Percentiles rank a stretch among this genome's conserved stretches.
Conservation (phyloP, 2,113 vertebrate genomes). For the Xenopus tropicalis region UCB_Xtro_10.0 CM004445.2:27153001-27153500, state of each 20-base stretch:
- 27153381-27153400: constrained; percentile 27
- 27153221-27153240: constrained; percentile 18
- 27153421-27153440: constrained; percentile 55
- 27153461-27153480: constrained; percentile 48
- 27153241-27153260: background rate
- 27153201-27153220: constrained; percentile 22
- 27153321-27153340: constrained; percentile 28
- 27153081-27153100: constrained; percentile 56
- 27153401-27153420: constrained; percentile 51
- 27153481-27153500: constrained; percentile 65
- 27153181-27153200: constrained; percentile 1
- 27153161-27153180: constrained; percentile 44
- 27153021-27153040: constrained; percentile 61
- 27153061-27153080: constrained; percentile 51
- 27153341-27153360: constrained; percentile 37
- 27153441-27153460: constrained; percentile 49
- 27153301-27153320: constrained; percentile 33
- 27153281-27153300: constrained; percentile 28
- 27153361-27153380: constrained; percentile 30
- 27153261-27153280: constrained; percentile 25
- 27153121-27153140: constrained; percentile 50
- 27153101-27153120: constrained; percentile 60
- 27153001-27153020: constrained; percentile 65
- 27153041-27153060: constrained; percentile 45
- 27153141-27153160: constrained; percentile 58